Evolutionary conservation across 2,113 vertebrate genomes (phyloP), one percentile per base, ranked within the genome.

Genomic region (Actenoides hombroni): DNA sequence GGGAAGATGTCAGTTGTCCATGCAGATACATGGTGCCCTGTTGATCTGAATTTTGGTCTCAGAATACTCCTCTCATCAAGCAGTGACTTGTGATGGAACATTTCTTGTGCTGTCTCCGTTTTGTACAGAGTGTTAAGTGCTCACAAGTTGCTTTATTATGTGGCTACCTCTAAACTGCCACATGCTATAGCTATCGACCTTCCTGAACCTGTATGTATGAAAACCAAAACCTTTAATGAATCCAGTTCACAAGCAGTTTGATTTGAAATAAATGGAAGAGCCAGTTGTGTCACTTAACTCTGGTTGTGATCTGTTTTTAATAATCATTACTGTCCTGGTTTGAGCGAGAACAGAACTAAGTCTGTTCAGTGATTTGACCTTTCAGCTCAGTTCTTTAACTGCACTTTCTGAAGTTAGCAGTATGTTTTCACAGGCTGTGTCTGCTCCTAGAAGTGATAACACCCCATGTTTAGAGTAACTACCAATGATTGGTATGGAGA

Each of bases 181-280:
- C 31, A 19, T 80, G 74, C 92, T 82, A 18, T n/a, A 26, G 70
- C 83, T 92, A 7, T 94, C 78, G 63, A 37, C 40, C 7, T 42
- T 70, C 12, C 61, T 24, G 31, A 75, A 49, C 46, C 33, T 31
- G 44, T 49, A 49, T 65, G 26, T 51, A 13, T 64, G 73, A 42
- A 21, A 29, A 26, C 10, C 3, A 12, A 77, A 16, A 31, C n/a
- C 13, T 31, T 13, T 42, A 67, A 65, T 40, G 48, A 86, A 42
- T 40, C 37, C 54, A 25, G 10, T n/a, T 74, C 60, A 75, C 24
- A 26, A 71, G 24, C 18, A 29, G n/a, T 49, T 76, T 61, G 25
- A 64, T 80, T 54, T 89, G 0, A 81, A 97, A 96, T 97, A 96
- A 97, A 96, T 44, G 23, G 82, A 83, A 54, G 46, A 91, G 68